phyloP scores from a whole-genome alignment of 53 echinoderm and acorn worm genomes.

The Arbacia lixula region DNA sequence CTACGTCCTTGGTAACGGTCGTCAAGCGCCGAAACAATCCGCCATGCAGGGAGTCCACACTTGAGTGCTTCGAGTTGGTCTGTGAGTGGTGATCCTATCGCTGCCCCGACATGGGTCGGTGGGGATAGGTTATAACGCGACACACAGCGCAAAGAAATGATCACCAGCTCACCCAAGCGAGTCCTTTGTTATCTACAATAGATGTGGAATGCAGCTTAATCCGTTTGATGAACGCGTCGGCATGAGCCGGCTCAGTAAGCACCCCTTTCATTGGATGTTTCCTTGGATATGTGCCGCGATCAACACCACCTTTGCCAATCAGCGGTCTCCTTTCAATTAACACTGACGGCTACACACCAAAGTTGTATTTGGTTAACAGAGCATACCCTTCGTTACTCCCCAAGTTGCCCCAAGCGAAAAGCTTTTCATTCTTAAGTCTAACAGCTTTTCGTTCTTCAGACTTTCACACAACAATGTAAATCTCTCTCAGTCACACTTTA shows the following conservation, averaged over 20 bases:
- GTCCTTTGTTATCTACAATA: conserved; percentile 44
- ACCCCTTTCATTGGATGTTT: conserved; percentile 37
- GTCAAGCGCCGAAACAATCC: conserved; percentile 45
- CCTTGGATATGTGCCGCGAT: conserved; percentile 28
- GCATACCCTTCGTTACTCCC: no score
- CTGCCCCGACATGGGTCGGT: not conserved
- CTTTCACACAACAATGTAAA: no score
- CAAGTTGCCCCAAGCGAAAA: no score
- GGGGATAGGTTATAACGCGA: not conserved
- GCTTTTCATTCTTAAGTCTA: no score
- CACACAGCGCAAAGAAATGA: not conserved
- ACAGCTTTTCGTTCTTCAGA: no score
- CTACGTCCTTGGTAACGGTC: conserved; percentile 53
- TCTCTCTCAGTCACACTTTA: no score
- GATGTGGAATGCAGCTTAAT: conserved; percentile 24
- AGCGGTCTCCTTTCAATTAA: not conserved
- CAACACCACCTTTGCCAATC: conserved; percentile 19
- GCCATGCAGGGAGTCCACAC: no score
- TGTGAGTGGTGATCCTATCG: not conserved
- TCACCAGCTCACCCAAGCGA: not conserved
- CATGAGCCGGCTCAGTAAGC: conserved; percentile 13
- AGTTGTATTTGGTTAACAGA: no score
- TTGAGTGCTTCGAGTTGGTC: not conserved
- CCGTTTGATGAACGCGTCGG: not conserved
- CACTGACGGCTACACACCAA: no score